These are phyloP conservation scores for Manduca sexta DNA, from an alignment of 1,140 invertebrate genomes.

Conservation along the genomic window DNA sequence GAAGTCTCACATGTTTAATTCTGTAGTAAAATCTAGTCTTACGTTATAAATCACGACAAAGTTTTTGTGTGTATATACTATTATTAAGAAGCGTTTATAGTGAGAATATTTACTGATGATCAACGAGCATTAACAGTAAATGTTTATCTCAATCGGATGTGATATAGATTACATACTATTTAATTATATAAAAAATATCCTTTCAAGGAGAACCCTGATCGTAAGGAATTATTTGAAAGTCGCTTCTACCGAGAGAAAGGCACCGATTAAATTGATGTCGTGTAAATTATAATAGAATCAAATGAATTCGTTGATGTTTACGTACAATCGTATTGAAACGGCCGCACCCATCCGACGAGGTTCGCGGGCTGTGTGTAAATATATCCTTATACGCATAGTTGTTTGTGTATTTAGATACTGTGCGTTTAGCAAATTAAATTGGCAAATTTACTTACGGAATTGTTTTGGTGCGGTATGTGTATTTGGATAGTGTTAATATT, in stretches of 20 bases:
- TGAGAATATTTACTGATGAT: constrained; percentile 41
- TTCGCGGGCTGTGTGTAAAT: too few species aligned
- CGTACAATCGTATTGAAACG: too few species aligned
- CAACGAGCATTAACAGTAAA: constrained; percentile 35
- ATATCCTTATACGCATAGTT: too few species aligned
- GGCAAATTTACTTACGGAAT: neutral
- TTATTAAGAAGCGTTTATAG: constrained; percentile 47
- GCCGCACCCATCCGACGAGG: too few species aligned
- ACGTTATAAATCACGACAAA: constrained; percentile 59
- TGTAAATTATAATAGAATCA: constrained; percentile 34
- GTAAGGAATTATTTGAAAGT: too few species aligned
- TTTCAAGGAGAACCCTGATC: constrained; percentile 35
- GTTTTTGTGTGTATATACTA: constrained; percentile 62
- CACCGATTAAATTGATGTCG: constrained; percentile 33
- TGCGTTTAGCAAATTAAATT: too few species aligned
- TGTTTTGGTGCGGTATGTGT: constrained; percentile 8
- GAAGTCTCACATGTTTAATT: constrained; percentile 52
- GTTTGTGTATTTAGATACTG: too few species aligned
- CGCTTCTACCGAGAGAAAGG: constrained; percentile 42
- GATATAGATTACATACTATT: constrained; percentile 56
- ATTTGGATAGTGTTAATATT: neutral
- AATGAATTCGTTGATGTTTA: constrained; percentile 30
- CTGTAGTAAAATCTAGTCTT: constrained; percentile 70
- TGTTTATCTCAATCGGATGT: constrained; percentile 52
- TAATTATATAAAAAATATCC: constrained; percentile 55